Percentiles rank a stretch among this genome's conserved stretches.
These are phyloP conservation scores for Drosophila prosaltans DNA, from an alignment of 1,140 invertebrate species.

Conservation along the genomic window DNA sequence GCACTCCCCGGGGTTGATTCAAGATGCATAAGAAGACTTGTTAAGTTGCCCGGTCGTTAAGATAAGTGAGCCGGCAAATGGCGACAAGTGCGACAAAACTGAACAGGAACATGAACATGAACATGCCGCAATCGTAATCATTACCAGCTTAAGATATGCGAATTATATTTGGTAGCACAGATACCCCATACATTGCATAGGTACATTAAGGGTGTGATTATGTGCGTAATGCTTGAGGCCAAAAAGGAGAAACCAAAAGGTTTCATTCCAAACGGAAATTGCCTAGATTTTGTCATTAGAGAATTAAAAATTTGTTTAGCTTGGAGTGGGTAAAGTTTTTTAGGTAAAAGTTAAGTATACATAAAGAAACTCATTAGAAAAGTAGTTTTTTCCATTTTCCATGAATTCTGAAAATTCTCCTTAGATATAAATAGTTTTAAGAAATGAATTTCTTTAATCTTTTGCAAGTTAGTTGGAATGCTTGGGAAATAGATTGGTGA, in stretches of 20 bases:
- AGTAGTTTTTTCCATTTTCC: no score
- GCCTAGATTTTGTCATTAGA: neutral
- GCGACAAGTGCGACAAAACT: constrained; percentile 70
- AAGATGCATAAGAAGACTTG: constrained; percentile 79
- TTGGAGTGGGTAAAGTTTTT: neutral
- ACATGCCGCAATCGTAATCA: constrained; percentile 72
- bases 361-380: no score
- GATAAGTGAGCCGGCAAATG: constrained; percentile 80
- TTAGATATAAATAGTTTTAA: no score
- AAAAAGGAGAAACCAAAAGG: no score
- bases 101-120: constrained; percentile 23
- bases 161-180: constrained; percentile 36
- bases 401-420: no score
- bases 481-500: no score
- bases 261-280: neutral
- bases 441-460: no score
- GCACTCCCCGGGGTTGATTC: constrained; percentile 54
- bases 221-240: neutral
- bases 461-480: no score
- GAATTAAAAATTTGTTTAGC: neutral
- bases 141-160: constrained; percentile 69
- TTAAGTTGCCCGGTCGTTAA: constrained; percentile 80
- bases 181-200: constrained; percentile 27
- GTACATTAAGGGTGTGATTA: neutral
- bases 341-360: no score